phyloP scores from a whole-genome alignment of 2,113 vertebrate genomes.

The Megaceryle torquata region DNA sequence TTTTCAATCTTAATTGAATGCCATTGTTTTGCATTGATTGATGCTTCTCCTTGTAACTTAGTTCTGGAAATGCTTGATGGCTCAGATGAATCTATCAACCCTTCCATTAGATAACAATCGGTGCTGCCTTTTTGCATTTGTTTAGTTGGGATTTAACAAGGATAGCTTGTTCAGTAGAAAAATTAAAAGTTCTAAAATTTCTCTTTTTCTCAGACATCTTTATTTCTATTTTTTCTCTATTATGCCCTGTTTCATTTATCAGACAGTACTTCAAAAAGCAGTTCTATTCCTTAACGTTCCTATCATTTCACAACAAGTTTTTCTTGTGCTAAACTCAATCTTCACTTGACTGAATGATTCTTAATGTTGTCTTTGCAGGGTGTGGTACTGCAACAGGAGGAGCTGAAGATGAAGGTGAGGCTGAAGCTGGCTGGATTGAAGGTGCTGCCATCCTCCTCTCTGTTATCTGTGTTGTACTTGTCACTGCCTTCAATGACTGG shows the following conservation, averaged over 20 bases:
- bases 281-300: background rate
- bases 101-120: background rate
- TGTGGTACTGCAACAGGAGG: constrained; percentile 83
- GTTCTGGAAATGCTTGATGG: background rate
- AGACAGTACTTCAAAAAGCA: background rate
- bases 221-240: background rate
- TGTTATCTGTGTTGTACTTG: constrained; percentile 95
- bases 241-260: background rate
- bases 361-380: constrained; percentile 50
- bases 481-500: constrained; percentile 99
- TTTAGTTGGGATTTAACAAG: background rate
- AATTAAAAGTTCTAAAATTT: background rate
- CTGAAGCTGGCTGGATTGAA: constrained; percentile 97
- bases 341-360: too few relatives aligned
- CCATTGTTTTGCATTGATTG: background rate
- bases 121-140: rapidly evolving
- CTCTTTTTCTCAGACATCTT: background rate
- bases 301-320: background rate
- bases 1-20: background rate
- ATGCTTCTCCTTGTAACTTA: background rate
- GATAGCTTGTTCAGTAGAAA: background rate
- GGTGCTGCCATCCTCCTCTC: constrained; percentile 96
- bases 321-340: rapidly evolving
- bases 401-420: constrained; percentile 91
- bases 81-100: background rate